These are phyloP conservation scores for Actinopyga echinites DNA, from an alignment of 53 echinoderm and acorn worm species.

Conservation along the genomic window DNA sequence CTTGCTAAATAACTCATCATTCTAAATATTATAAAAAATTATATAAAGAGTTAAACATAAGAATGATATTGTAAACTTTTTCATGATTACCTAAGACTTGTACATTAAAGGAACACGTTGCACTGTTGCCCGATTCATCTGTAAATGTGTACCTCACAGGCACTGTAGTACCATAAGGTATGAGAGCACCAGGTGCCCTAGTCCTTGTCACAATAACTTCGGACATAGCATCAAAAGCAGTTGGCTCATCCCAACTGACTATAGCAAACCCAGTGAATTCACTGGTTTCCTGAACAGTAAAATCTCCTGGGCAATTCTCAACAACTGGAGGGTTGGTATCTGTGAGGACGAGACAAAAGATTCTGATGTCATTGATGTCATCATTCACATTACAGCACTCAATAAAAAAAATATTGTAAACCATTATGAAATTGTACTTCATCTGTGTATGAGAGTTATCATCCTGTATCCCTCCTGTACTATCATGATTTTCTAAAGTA, in stretches of 20 bases:
- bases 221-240: constrained; percentile 45
- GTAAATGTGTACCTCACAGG: constrained; percentile 55
- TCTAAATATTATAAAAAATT: too few relatives aligned
- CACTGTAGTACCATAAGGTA: constrained; percentile 40
- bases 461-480: too few relatives aligned
- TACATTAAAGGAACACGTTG: constrained; percentile 56
- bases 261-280: constrained; percentile 11
- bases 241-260: constrained; percentile 53
- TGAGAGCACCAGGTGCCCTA: constrained; percentile 34
- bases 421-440: too few relatives aligned
- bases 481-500: too few relatives aligned
- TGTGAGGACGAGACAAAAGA: not conserved
- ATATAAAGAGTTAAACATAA: too few relatives aligned
- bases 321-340: constrained; percentile 36
- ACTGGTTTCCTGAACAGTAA: not conserved
- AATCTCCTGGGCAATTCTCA: constrained; percentile 47
- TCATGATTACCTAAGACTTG: too few relatives aligned
- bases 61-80: too few relatives aligned
- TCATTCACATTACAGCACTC: too few relatives aligned
- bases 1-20: too few relatives aligned
- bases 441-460: too few relatives aligned
- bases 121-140: constrained; percentile 64
- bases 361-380: too few relatives aligned
- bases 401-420: too few relatives aligned
- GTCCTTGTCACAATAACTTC: constrained; percentile 20